Conservation (phyloP, 2,113 vertebrate species). For the Bucco capensis region DNA sequence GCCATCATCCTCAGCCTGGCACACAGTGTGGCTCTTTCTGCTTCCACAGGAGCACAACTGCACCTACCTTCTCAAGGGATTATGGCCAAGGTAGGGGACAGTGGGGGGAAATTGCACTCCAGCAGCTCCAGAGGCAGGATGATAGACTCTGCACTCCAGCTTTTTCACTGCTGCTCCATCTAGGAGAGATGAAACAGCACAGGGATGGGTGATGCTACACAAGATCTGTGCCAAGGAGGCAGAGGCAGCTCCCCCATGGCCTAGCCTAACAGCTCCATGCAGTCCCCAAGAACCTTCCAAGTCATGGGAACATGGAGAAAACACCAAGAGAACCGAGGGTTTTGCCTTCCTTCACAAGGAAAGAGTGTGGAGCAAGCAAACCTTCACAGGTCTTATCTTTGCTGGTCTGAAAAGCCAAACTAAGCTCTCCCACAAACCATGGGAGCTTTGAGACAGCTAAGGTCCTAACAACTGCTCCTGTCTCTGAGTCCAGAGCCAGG, state of each 20-base stretch:
- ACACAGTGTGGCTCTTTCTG: fast-evolving
- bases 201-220: not conserved
- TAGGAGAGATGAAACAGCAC: not conserved
- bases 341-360: not conserved
- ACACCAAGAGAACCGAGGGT: not conserved
- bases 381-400: not conserved
- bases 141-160: not conserved
- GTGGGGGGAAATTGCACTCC: not conserved
- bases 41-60: not conserved
- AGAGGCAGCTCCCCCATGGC: not conserved
- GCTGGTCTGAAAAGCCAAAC: not conserved
- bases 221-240: not conserved
- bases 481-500: not conserved
- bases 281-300: not conserved
- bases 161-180: not conserved
- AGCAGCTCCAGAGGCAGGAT: not conserved
- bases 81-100: not conserved
- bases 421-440: not conserved
- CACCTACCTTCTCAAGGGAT: not conserved
- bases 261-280: not conserved
- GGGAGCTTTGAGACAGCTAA: not conserved
- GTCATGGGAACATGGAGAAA: not conserved
- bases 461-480: not conserved
- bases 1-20: not conserved
- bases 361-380: not conserved